phyloP scores from a whole-genome alignment of 2,113 vertebrate genomes.

The Bagarius yarrelli region DNA sequence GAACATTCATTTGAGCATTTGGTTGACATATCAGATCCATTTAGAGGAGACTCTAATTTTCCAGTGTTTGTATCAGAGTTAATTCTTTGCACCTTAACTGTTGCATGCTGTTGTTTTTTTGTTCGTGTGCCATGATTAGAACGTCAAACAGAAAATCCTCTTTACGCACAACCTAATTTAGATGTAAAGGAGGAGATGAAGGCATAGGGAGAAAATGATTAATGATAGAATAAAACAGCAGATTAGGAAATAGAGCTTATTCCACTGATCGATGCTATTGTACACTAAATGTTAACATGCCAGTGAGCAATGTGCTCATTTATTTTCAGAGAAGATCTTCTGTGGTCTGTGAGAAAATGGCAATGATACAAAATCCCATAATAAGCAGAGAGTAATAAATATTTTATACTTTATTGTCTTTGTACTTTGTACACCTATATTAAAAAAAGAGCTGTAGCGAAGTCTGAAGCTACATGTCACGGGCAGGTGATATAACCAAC shows the following conservation, averaged over 20 bases:
- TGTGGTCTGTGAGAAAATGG: background rate
- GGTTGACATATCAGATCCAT: conserved; percentile 64
- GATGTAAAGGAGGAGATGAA: conserved; percentile 57
- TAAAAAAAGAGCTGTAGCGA: no score
- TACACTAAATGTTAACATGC: conserved; percentile 42
- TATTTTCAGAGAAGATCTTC: background rate
- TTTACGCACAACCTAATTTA: conserved; percentile 63
- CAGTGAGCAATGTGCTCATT: background rate
- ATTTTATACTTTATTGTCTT: background rate
- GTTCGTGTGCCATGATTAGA: conserved; percentile 44
- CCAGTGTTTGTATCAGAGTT: conserved; percentile 61
- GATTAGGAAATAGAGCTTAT: conserved; percentile 58
- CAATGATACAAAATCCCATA: background rate
- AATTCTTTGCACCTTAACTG: conserved; percentile 65
- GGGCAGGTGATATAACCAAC: no score
- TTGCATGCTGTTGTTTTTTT: conserved; percentile 48
- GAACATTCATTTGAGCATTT: conserved; percentile 62
- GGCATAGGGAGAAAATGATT: conserved; percentile 42
- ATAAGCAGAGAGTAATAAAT: background rate
- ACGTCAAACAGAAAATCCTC: conserved; percentile 46
- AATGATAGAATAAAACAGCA: conserved; percentile 53
- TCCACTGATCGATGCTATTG: conserved; percentile 52
- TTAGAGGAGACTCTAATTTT: conserved; percentile 70
- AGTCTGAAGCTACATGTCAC: no score
- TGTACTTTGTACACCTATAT: no score